Percentiles rank a stretch among this genome's conserved stretches.
Evolutionary conservation across 2,888 invertebrate genomes (phyloP).

Genomic region (Allygus modestus): DNA sequence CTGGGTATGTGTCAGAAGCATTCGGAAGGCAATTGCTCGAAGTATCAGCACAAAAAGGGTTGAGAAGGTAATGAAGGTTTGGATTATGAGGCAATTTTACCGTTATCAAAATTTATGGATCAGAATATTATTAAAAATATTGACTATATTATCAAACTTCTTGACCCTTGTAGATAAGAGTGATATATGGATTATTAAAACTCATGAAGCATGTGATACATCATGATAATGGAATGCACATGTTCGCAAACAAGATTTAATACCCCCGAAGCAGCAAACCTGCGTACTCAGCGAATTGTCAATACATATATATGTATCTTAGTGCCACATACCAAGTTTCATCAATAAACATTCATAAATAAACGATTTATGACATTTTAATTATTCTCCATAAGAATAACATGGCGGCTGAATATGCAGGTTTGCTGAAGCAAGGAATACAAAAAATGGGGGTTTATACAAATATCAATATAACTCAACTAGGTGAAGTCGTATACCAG

Average conservation of each 20-base stretch:
- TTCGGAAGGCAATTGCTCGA: constrained; percentile 1
- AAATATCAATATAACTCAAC: too few species aligned
- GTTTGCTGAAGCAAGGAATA: too few species aligned
- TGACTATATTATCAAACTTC: constrained; percentile 1
- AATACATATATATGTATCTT: too few species aligned
- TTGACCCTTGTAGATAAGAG: constrained; percentile 11
- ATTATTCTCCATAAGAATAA: too few species aligned
- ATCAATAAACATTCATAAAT: too few species aligned
- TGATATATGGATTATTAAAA: constrained; percentile 29
- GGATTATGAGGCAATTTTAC: background rate
- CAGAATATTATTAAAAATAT: constrained; percentile 12
- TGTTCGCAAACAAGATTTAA: background rate
- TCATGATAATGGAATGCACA: background rate
- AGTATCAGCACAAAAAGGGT: constrained; percentile 33
- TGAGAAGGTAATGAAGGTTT: constrained; percentile 14
- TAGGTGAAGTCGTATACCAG: too few species aligned
- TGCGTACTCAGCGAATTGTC: too few species aligned
- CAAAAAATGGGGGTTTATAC: too few species aligned
- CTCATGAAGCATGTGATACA: background rate
- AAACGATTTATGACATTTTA: too few species aligned
- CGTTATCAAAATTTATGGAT: constrained; percentile 20
- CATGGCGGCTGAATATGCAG: too few species aligned
- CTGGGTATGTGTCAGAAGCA: constrained; percentile 18
- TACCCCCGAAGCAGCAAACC: too few species aligned
- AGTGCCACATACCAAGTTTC: too few species aligned